Evolutionary conservation across 2,888 invertebrate genomes (phyloP).

Genomic region (Belgica antarctica): DNA sequence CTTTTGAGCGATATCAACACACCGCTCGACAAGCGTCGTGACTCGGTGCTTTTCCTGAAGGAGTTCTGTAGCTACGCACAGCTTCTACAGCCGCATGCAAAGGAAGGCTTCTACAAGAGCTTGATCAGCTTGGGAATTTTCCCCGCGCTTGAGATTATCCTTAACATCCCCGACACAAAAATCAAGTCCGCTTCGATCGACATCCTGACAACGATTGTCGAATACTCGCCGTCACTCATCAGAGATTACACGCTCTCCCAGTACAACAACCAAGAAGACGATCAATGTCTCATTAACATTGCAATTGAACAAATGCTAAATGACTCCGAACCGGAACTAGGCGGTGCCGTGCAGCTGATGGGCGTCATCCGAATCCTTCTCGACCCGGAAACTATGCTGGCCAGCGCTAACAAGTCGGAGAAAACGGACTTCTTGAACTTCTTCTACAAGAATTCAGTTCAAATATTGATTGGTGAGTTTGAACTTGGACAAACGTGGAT

Average conservation of each 20-base stretch:
- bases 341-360: conserved; percentile 95
- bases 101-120: conserved; percentile 96
- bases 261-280: conserved; percentile 58
- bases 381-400: conserved; percentile 97
- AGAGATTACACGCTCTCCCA: conserved; percentile 82
- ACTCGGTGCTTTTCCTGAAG: conserved; percentile 94
- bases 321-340: conserved; percentile 94
- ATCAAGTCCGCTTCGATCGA: conserved; percentile 97
- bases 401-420: conserved; percentile 89
- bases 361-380: conserved; percentile 88
- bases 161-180: conserved; percentile 86
- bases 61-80: conserved; percentile 99
- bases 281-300: conserved; percentile 90
- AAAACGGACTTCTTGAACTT: conserved; percentile 97
- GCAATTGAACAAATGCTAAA: conserved; percentile 98
- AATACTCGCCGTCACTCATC: conserved; percentile 95
- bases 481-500: too few species aligned
- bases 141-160: conserved; percentile 84
- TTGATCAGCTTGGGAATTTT: conserved; percentile 83
- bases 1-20: conserved; percentile 88
- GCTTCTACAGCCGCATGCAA: conserved; percentile 93
- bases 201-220: conserved; percentile 96
- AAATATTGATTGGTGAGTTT: conserved; percentile 80
- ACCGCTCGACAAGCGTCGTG: conserved; percentile 78
- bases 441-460: conserved; percentile 98